Evolutionary conservation across 2,113 vertebrate genomes (phyloP), one percentile per base, ranked within the genome.

Genomic region (Ptyas mucosa): DNA sequence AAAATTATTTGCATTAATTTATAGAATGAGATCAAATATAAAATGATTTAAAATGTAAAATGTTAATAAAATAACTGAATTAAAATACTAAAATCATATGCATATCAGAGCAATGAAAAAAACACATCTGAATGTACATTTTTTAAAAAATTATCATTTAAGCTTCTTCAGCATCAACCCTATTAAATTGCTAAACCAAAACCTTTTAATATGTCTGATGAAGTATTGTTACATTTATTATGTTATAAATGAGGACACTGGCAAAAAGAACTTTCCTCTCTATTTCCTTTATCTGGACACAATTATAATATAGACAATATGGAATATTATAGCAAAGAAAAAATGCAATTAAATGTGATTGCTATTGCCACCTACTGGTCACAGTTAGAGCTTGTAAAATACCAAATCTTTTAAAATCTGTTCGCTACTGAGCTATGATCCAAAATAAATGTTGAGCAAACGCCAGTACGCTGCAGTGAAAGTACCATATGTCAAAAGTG

Each of bases 301-400:
- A 85, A 89, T 89, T 89, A 58, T 43, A 89, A 51, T 85, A 93
- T 43, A 85, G 54, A 26, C 23, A 46, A 53, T 21, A 92, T 85
- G 7, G 24, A 87, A 87, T 90, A 46, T 39, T 34, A 39, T 23
- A 89, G 26, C 24, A 46, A 75, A 15, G 24, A 89, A 52, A 58
- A 29, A 90, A 87, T 51, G 20, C 88, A 90, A 34, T 64, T 87
- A 90, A 9, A 20, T 88, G 39, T 8, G 93, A 94, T 94, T 95
- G 95, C 58, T 12, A 89, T 61, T 94, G 95, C 96, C 96, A 97
- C 94, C 96, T 97, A 46, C 92, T 21, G 96, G 94, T 51, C 18
- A 8, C 81, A 3, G 53, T 3, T 29, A 5, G 46, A 21, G n/a
- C 46, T 0, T 7, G 87, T 1, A 54, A 90, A 75, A 88, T 14